A percentile compares a stretch with the other conserved stretches of the same genome.
Evolutionary conservation across 2,888 invertebrate species (phyloP).

Genomic region (Biston stratarius): DNA sequence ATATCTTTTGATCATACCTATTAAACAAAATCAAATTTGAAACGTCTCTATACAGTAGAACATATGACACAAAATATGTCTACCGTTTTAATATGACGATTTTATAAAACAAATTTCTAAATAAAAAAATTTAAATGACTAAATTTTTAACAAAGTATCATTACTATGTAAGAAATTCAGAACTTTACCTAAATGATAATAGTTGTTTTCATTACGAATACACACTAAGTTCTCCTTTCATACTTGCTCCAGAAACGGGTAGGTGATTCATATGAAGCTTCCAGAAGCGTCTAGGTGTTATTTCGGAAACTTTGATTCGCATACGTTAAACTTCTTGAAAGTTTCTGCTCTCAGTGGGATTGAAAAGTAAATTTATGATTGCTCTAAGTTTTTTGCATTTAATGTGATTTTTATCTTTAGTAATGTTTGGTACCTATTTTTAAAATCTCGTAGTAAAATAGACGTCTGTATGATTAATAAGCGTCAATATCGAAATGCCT

Average conservation of each 20-base stretch:
- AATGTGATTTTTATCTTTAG: slow-evolving; percentile 6
- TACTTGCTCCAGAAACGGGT: slow-evolving; percentile 17
- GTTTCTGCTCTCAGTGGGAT: slow-evolving; percentile 37
- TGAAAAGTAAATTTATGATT: slow-evolving; percentile 45
- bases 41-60: background rate
- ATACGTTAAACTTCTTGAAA: slow-evolving; percentile 40
- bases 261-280: slow-evolving; percentile 8
- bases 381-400: slow-evolving; percentile 14
- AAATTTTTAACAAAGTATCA: slow-evolving; percentile 7
- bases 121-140: background rate
- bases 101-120: background rate
- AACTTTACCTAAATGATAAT: slow-evolving; percentile 18
- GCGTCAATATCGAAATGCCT: too few relatives aligned
- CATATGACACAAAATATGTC: background rate
- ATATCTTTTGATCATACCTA: too few relatives aligned
- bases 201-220: slow-evolving; percentile 23
- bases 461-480: too few relatives aligned
- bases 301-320: slow-evolving; percentile 41
- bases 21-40: background rate
- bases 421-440: too few relatives aligned
- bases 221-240: slow-evolving; percentile 32
- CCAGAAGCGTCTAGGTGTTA: slow-evolving; percentile 36
- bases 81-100: background rate
- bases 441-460: background rate
- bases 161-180: slow-evolving; percentile 8